Evolutionary conservation across 2,797 vertebrate species (phyloP).

Genomic region (Anabacerthia variegaticeps): DNA sequence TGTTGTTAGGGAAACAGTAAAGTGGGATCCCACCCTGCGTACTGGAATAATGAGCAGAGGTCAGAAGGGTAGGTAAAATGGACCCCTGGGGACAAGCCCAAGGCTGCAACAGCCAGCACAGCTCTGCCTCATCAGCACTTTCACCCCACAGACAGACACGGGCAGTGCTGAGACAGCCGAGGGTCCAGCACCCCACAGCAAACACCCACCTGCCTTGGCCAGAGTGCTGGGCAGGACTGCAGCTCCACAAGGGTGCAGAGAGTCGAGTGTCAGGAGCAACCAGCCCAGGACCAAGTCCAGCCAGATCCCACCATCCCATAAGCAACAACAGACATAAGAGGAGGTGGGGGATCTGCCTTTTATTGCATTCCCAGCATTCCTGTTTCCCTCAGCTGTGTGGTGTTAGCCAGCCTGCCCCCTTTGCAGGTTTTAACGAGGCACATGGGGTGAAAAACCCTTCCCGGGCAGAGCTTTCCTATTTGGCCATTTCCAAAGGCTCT

Average conservation of each 20-base stretch:
- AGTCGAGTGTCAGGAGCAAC: accelerated
- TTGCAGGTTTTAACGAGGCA: neutral
- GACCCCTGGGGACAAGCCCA: neutral
- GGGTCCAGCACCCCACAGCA: accelerated
- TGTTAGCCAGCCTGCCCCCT: neutral
- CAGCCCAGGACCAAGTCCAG: accelerated
- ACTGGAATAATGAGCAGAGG: neutral
- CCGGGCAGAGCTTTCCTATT: neutral
- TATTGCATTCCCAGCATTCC: neutral
- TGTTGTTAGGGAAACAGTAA: neutral
- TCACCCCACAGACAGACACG: accelerated
- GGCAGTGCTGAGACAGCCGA: accelerated
- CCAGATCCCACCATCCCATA: accelerated
- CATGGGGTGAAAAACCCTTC: neutral
- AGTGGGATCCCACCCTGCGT: neutral
- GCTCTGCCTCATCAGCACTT: neutral
- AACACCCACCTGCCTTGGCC: neutral
- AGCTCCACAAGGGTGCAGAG: accelerated
- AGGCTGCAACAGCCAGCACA: neutral
- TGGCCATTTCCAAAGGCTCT: neutral
- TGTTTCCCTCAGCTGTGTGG: neutral
- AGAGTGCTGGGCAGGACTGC: neutral
- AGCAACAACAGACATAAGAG: neutral
- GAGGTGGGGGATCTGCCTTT: neutral
- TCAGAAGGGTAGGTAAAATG: accelerated